Conservation (phyloP, 1,140 invertebrate genomes). For the Bactericera cockerelli region DNA sequence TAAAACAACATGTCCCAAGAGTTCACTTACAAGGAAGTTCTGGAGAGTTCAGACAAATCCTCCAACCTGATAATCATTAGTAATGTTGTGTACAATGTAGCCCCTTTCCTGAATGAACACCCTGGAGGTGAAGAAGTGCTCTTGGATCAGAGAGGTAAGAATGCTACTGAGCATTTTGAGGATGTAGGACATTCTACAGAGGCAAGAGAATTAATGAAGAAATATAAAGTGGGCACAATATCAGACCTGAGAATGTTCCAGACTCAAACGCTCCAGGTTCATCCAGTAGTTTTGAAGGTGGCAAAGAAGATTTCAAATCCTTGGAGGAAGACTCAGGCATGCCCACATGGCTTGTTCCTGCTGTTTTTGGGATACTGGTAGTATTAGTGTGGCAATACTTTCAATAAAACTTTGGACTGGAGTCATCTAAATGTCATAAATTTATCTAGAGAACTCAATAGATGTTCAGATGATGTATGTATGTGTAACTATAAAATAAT, state of each 20-base stretch:
- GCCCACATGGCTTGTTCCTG: conserved; percentile 10
- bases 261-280: neutral
- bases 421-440: no score
- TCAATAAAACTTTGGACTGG: neutral
- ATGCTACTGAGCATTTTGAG: conserved; percentile 85
- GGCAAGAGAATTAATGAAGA: conserved; percentile 80
- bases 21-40: conserved; percentile 21
- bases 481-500: no score
- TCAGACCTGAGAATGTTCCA: neutral
- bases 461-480: no score
- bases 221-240: conserved; percentile 64
- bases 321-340: conserved; percentile 8
- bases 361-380: conserved; percentile 19
- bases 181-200: conserved; percentile 96
- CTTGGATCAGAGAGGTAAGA: conserved; percentile 73
- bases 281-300: neutral
- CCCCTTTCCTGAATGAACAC: conserved; percentile 67
- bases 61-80: conserved; percentile 32
- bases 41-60: conserved; percentile 15
- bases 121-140: conserved; percentile 94
- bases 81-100: conserved; percentile 57
- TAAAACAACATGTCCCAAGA: conserved; percentile 8
- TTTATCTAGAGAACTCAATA: no score
- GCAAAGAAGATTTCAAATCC: neutral
- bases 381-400: conserved; percentile 13